These are phyloP conservation scores for Chunga burmeisteri DNA, from an alignment of 2,113 vertebrate species.

Conservation along the genomic window DNA sequence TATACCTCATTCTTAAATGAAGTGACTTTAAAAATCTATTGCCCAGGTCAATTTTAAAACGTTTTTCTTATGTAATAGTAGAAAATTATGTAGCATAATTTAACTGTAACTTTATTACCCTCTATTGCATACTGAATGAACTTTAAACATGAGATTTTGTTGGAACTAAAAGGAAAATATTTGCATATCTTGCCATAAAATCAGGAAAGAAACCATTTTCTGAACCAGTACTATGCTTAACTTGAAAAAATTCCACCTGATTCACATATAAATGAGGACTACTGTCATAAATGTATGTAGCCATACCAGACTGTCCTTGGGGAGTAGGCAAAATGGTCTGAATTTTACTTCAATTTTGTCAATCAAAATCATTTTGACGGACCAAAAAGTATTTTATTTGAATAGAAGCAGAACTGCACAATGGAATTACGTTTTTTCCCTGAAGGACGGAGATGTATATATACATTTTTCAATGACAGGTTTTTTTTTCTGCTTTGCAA, in stretches of 20 bases:
- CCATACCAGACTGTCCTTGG: neutral
- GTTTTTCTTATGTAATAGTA: neutral
- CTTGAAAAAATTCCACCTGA: neutral
- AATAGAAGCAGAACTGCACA: neutral
- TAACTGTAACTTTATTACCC: neutral
- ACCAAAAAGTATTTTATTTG: neutral
- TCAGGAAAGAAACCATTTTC: neutral
- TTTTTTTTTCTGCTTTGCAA: neutral
- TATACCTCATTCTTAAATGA: neutral
- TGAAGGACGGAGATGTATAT: neutral
- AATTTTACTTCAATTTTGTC: neutral
- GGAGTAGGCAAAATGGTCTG: neutral
- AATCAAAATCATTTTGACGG: neutral
- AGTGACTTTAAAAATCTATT: neutral
- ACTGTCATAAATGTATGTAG: neutral
- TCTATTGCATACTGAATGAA: neutral
- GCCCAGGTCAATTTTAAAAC: neutral
- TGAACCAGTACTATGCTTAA: neutral
- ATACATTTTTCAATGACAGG: neutral
- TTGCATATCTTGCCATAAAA: neutral
- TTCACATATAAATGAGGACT: neutral
- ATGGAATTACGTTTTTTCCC: neutral
- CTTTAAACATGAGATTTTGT: neutral
- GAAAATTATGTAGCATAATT: neutral
- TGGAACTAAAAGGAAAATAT: neutral